Evolutionary conservation across 2,113 vertebrate species (phyloP).

Genomic region (Catharus fuscescens): DNA sequence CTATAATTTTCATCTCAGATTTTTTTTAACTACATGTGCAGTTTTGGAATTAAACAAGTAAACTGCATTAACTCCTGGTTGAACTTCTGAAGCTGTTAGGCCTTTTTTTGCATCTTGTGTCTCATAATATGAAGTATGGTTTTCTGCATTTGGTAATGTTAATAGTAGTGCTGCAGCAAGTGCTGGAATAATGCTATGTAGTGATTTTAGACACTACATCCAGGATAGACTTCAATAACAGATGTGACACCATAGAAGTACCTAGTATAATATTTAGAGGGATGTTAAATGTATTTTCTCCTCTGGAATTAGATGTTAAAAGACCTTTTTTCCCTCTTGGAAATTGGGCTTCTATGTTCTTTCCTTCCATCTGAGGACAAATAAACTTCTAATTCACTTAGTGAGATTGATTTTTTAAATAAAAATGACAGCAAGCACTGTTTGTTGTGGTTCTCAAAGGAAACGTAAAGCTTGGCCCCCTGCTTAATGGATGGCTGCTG

Average conservation of each 20-base stretch:
- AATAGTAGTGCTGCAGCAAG: neutral
- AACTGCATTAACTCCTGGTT: neutral
- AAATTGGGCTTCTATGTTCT: neutral
- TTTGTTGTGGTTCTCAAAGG: neutral
- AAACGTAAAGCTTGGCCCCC: neutral
- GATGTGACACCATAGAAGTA: neutral
- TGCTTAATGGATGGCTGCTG: neutral
- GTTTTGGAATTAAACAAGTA: neutral
- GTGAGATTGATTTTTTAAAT: neutral
- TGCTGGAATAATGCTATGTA: neutral
- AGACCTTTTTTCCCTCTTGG: neutral
- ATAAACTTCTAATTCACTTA: neutral
- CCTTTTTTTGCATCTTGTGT: neutral
- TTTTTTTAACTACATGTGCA: neutral
- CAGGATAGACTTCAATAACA: neutral
- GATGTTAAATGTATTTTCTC: neutral
- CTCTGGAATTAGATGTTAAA: neutral
- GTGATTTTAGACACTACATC: neutral
- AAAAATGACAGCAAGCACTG: accelerated
- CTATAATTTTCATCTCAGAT: neutral
- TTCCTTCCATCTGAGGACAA: neutral
- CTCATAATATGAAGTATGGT: neutral
- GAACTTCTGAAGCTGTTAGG: neutral
- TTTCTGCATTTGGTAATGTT: neutral
- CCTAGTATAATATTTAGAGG: neutral